Evolutionary conservation across 2,888 invertebrate genomes (phyloP).

Genomic region (Rhaphigaster nebulosa): DNA sequence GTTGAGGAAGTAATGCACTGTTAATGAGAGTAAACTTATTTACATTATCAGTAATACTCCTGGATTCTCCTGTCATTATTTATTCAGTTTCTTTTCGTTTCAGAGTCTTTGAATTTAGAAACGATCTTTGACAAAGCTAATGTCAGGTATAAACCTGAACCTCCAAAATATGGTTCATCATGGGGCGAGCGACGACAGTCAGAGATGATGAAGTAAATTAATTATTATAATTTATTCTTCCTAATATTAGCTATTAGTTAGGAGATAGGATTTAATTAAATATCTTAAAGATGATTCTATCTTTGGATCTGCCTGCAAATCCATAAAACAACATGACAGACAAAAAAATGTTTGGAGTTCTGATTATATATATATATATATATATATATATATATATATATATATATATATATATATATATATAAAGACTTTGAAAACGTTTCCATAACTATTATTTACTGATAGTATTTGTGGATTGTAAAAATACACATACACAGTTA

Average conservation of each 20-base stretch:
- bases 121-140: background rate
- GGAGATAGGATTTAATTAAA: background rate
- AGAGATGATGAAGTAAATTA: slow-evolving; percentile 52
- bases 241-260: background rate
- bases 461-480: too few species aligned
- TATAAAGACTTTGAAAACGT: too few species aligned
- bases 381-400: too few species aligned
- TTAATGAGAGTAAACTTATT: background rate
- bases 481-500: too few species aligned
- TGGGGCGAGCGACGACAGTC: slow-evolving; percentile 28
- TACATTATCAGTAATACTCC: background rate
- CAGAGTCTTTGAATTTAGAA: slow-evolving; percentile 6
- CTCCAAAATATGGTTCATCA: slow-evolving; percentile 31
- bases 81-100: background rate
- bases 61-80: background rate
- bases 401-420: too few species aligned
- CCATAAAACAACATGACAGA: background rate
- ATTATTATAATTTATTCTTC: background rate
- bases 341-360: background rate
- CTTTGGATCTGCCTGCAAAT: background rate
- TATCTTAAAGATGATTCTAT: background rate
- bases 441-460: too few species aligned
- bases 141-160: background rate
- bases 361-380: background rate
- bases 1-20: background rate